Conservation (phyloP, 2,888 invertebrate genomes). For the Sarcophaga variegata region DNA sequence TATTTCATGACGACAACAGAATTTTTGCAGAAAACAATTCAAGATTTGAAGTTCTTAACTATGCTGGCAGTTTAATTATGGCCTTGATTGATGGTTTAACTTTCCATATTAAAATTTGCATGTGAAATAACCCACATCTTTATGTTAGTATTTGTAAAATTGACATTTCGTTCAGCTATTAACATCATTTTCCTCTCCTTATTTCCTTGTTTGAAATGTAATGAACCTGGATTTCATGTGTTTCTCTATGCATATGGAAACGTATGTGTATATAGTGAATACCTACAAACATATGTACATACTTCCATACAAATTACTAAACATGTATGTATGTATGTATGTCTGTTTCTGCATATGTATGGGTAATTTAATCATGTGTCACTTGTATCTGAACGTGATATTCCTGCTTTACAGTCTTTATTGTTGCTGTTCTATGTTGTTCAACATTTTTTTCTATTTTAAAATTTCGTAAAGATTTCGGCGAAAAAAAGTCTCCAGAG, state of each 20-base stretch:
- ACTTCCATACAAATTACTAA: too few relatives aligned
- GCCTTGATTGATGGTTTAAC: too few relatives aligned
- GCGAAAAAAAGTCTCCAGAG: background rate
- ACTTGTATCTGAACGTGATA: background rate
- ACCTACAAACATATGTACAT: too few relatives aligned
- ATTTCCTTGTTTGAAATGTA: conserved; percentile 2
- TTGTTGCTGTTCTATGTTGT: conserved; percentile 14
- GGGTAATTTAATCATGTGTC: conserved; percentile 14
- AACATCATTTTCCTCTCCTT: conserved; percentile 37
- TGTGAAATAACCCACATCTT: background rate
- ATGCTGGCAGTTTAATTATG: too few relatives aligned
- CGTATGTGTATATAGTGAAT: background rate
- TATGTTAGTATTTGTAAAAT: background rate
- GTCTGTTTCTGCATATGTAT: background rate
- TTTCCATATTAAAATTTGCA: background rate
- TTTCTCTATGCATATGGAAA: background rate
- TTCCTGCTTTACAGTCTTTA: background rate
- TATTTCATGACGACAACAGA: too few relatives aligned
- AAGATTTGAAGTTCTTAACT: too few relatives aligned
- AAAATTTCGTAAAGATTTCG: too few relatives aligned
- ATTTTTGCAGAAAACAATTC: too few relatives aligned
- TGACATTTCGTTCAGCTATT: conserved; percentile 34
- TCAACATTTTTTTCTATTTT: background rate
- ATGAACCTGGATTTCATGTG: background rate
- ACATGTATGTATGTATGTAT: background rate